Conservation (phyloP, 2,113 vertebrate species). For the Tauraco erythrolophus region DNA sequence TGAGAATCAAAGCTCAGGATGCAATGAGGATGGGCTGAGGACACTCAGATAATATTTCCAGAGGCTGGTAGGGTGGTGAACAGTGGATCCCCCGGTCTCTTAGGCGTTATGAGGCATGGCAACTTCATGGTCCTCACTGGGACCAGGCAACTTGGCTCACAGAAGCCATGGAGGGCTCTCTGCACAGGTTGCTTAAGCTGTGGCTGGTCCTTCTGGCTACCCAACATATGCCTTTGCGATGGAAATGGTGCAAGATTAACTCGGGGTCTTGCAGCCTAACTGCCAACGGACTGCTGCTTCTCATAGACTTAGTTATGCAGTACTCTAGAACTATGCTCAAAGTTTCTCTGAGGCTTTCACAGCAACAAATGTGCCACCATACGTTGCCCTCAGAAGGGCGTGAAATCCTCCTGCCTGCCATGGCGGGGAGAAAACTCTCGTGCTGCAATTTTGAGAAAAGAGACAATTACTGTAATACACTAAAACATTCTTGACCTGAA, state of each 20-base stretch:
- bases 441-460: not conserved
- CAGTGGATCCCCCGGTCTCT: fast-evolving
- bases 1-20: not conserved
- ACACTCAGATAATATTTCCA: not conserved
- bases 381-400: fast-evolving
- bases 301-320: not conserved
- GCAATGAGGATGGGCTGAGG: not conserved
- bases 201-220: not conserved
- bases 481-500: not conserved
- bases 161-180: not conserved
- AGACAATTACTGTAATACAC: not conserved
- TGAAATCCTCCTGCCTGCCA: not conserved
- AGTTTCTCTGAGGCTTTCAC: not conserved
- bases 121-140: not conserved
- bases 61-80: not conserved
- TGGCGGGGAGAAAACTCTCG: fast-evolving
- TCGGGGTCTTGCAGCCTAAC: not conserved
- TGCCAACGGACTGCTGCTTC: not conserved
- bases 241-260: not conserved
- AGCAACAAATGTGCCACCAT: fast-evolving
- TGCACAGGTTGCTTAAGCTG: fast-evolving
- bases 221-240: not conserved
- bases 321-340: not conserved
- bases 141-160: not conserved
- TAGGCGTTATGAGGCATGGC: not conserved